Base-by-base conservation (phyloP, 2,888 invertebrate species). In the Lochmaea capreae region DNA sequence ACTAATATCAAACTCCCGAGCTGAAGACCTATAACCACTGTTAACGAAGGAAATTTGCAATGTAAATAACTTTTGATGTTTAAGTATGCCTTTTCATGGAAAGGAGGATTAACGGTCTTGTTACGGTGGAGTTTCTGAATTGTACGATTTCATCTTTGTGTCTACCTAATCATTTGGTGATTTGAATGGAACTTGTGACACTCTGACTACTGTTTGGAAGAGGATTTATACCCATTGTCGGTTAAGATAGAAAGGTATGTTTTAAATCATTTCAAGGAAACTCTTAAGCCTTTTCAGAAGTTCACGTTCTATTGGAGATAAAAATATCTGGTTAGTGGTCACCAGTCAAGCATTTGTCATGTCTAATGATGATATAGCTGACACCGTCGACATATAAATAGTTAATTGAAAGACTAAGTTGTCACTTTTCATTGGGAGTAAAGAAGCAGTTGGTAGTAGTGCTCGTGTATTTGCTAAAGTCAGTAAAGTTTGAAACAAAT, bases 21-120 rank as follows among this genome's bases (percentile, higher is more conserved):
- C 1, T 52, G 14, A 52, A 52, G n/a, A 52, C 52, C n/a, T 52
- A 46, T 52, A 52, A 18, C 6, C 42, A 62, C 16, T 62, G 16
- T 5, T 16, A 10, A 61, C 16, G 39, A 61, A 39, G 10, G 75
- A 79, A 78, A 80, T 81, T 81, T 81, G 78, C 77, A 79, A 79
- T 80, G 79, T 80, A 79, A 80, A 79, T 80, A 79, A 77, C 79
- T 76, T 77, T 78, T 54, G 76, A 76, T 78, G 77, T 79, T 75
- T 76, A 77, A 77, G 80, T 76, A 77, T 77, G 73, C 73, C 75
- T 76, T 79, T 79, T 77, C 78, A 78, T 75, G 49, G 75, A 77
- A 18, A 77, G 76, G 77, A 69, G 80, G 81, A 79, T 80, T 81
- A 78, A 81, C 79, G 74, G 78, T 71, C 65, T 70, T 75, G 78